Evolutionary conservation across 2,113 vertebrate species (phyloP).

Genomic region (Fregetta grallaria): DNA sequence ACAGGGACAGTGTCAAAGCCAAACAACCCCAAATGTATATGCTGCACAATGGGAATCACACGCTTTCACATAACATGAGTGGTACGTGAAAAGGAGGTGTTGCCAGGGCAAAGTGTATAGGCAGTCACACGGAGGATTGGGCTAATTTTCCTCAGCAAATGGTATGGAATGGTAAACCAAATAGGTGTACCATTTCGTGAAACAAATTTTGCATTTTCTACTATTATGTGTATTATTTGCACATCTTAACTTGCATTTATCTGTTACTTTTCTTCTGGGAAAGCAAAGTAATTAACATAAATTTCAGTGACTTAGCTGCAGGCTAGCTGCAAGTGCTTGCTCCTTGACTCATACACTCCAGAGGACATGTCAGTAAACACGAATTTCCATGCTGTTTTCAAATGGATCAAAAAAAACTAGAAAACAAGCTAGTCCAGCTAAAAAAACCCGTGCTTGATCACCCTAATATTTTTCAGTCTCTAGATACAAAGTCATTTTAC

Average conservation of each 20-base stretch:
- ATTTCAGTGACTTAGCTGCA: not conserved
- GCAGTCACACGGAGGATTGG: not conserved
- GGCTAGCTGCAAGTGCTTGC: not conserved
- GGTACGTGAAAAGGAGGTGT: not conserved
- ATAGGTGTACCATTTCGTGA: not conserved
- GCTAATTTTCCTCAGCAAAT: not conserved
- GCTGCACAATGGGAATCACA: not conserved
- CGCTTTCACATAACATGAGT: not conserved
- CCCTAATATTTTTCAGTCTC: not conserved
- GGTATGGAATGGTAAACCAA: not conserved
- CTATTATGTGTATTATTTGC: not conserved
- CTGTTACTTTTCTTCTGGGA: not conserved
- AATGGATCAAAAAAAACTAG: not conserved
- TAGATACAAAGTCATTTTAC: not conserved
- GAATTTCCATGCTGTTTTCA: not conserved
- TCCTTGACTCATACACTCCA: not conserved
- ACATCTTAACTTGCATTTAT: not conserved
- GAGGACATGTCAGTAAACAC: not conserved
- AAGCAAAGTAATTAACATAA: not conserved
- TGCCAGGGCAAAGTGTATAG: not conserved
- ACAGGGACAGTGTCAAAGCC: not conserved
- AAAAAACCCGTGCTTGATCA: not conserved
- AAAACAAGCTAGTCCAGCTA: not conserved
- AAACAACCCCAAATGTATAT: not conserved
- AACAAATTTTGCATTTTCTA: not conserved